Base-by-base conservation (phyloP, 2,888 invertebrate genomes). In the Mythimna albipuncta region DNA sequence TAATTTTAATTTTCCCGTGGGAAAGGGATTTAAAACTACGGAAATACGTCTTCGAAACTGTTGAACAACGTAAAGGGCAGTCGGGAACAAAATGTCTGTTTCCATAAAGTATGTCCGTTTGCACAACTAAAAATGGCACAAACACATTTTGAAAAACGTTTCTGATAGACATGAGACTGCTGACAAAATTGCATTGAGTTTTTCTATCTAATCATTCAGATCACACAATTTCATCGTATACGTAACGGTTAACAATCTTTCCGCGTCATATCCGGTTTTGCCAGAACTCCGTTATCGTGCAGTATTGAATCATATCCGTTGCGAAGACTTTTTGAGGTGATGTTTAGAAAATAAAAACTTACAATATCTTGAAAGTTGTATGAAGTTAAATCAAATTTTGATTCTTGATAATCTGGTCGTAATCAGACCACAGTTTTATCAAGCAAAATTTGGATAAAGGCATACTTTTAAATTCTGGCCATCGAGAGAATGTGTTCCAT, bases 231-330 rank as follows among this genome's bases (percentile, higher is more conserved):
- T 41, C 32, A 55, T 21, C 35, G 26, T 55, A 21, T 21, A 32
- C 32, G 0, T 32, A 35, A 62, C 16, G 16, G 21, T 57, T 35
- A 19, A 3, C 0, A 50, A 75, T 35, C 9, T 62, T 16, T 3
- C 26, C 6, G 50, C 58, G n/a, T 58, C 69, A 77, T 38, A 16
- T 77, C 69, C 58, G 58, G 47, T 58, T 50, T 63, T 52, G 57
- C 57, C 16, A n/a, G 44, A 47, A 63, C 32, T 19, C 35, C 26
- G 55, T 16, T 35, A 47, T 38, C 62, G 10, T 57, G 26, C 3
- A 35, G 5, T 63, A n/a, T 19, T 62, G 57, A 63, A 63, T 69
- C 62, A 75, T 57, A 62, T 69, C 61, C 55, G 68, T n/a, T 47
- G 54, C n/a, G 26, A 13, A 26, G 0, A 35, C 2, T 4, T 58